A percentile compares a stretch with the other conserved stretches of the same genome.
These are phyloP conservation scores for Spongilla lacustris DNA, from an alignment of 37 sponge, comb jelly and placozoan species.

Conservation along the genomic window DNA sequence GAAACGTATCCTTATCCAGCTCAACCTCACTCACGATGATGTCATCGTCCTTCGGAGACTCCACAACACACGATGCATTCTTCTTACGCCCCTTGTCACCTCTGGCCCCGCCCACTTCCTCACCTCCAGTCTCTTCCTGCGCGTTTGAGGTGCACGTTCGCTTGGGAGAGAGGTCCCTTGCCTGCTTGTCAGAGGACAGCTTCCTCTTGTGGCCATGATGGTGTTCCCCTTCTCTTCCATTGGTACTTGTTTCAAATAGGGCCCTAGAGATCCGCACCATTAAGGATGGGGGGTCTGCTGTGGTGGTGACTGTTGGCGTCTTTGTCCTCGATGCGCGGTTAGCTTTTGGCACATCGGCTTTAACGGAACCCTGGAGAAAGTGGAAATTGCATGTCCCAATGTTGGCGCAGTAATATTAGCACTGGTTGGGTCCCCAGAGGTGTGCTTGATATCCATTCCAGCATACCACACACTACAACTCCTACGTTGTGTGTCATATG, in stretches of 20 bases:
- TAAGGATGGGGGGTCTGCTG: no score
- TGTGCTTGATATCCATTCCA: no score
- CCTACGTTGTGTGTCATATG: no score
- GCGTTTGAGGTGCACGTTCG: background rate
- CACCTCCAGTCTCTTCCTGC: background rate
- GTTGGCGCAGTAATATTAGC: background rate
- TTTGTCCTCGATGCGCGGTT: no score
- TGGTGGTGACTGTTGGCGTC: no score
- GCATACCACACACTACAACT: no score
- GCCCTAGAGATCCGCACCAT: no score
- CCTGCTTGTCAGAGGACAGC: background rate
- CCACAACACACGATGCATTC: background rate
- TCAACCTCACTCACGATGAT: constrained; percentile 21
- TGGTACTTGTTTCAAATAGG: background rate
- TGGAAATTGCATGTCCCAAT: background rate
- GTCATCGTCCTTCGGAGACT: constrained; percentile 2
- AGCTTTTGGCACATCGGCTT: no score
- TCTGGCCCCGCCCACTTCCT: background rate
- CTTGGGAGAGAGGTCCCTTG: background rate
- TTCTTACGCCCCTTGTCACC: background rate
- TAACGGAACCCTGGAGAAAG: background rate
- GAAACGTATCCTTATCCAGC: constrained; percentile 57
- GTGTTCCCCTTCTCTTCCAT: constrained; percentile 2
- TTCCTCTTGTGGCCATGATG: background rate
- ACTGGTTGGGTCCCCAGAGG: background rate